Base-by-base conservation (phyloP, 2,797 vertebrate genomes). In the Apogon talboti region DNA sequence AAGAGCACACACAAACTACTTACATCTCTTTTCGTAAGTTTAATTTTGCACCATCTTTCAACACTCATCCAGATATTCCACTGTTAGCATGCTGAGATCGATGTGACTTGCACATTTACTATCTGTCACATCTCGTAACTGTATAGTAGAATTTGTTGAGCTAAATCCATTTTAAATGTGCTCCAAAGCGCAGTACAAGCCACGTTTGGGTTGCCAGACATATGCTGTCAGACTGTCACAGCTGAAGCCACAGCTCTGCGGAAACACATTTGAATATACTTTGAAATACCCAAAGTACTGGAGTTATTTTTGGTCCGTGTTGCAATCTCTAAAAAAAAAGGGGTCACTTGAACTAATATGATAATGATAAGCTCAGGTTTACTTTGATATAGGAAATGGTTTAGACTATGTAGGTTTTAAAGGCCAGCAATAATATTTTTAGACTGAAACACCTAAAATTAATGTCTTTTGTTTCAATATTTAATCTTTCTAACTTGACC, bases 71-170 rank as follows among this genome's bases (percentile, higher is more conserved):
- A 18, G 24, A 44, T 15, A 50, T 51, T 12, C 1, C 14, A 65
- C 41, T 1, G 13, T 59, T 16, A 19, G 52, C 65, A 18, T 6
- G 33, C 19, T 47, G 52, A 65, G 46, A 71, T 63, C 6, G n/a
- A 62, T 66, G 69, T 73, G 76, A 83, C 76, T 47, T 57, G 48
- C 35, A 53, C 74, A 60, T 65, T 79, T 73, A 83, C 61, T 71
- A 49, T 30, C 46, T 59, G 81, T 84, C 81, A 84, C 50, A 69
- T 79, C 46, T 7, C 19, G 61, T 78, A 30, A 69, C 16, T 45
- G 67, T 47, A 70, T 37, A 60, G 41, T 24, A 18, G 45, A 57
- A 46, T 66, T 59, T 44, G 65, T 52, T 54, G 67, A 71, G 61
- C 40, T 60, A 43, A 63, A 79, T 74, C 35, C 46, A 65, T 75